Evolutionary conservation across 2,797 vertebrate genomes (phyloP), one percentile per base, ranked within the genome.

Genomic region (Ispidina lecontei): DNA sequence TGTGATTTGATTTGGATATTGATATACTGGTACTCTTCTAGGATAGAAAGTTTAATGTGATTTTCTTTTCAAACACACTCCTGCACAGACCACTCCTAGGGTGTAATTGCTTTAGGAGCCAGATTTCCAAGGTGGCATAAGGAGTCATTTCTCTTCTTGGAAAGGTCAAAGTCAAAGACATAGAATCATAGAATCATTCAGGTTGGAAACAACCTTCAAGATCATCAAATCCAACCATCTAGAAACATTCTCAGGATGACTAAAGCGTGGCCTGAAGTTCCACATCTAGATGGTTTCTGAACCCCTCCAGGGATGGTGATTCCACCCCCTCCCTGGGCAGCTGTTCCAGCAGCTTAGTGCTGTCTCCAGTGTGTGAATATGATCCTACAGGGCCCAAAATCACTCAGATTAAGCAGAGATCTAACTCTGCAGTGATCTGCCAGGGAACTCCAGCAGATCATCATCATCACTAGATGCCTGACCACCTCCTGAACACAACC

Each of bases 1-100:
- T 47, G 64, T 91, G 90, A 94, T 96, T 94, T 89, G 92, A 94
- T 96, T 95, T 94, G 56, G 73, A 77, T 94, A 89, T 93, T 94
- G 94, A 95, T 95, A 87, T 47, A 94, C 71, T 60, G 20, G 47
- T 64, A 70, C 35, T 89, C 41, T 93, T 84, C 74, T 63, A 25
- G 4, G 44, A 90, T 6, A 21, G 74, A 87, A 93, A 92, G 58
- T 82, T 74, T 94, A 96, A 96, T 93, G 72, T 68, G 29, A 90
- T 94, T 95, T 91, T 76, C 79, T 80, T 93, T 86, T 68, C 77
- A 95, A 93, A 95, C 83, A 63, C 67, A 89, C 63, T 91, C 56
- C 62, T 83, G 74, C 5, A 3, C 58, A 84, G 74, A 80, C 41
- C 71, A 74, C 82, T 71, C 76, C 56, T 60, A 4, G 0, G 37